phyloP scores from a whole-genome alignment of 1,140 invertebrate species.

The Zophobas morio region DNA sequence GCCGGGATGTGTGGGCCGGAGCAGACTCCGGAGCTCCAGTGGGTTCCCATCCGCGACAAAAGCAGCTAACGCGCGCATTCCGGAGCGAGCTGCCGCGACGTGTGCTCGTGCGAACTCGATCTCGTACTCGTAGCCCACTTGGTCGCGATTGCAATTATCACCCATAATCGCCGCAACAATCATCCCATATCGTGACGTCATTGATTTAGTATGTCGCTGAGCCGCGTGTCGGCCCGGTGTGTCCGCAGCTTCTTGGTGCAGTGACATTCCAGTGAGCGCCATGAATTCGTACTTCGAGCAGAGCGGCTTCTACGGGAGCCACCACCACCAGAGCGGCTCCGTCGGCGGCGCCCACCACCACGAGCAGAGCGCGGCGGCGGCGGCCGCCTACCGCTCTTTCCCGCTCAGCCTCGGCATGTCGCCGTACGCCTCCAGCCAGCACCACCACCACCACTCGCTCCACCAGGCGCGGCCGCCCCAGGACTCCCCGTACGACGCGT shows the following conservation, averaged over 20 bases:
- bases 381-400: constrained; percentile 83
- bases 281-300: constrained; percentile 98
- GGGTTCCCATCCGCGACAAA: constrained; percentile 66
- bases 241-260: not conserved
- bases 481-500: constrained; percentile 91
- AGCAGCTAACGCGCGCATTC: constrained; percentile 64
- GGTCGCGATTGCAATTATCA: constrained; percentile 53
- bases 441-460: constrained; percentile 84
- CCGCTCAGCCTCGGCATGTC: constrained; percentile 88
- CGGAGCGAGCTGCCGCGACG: constrained; percentile 63
- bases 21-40: constrained; percentile 66
- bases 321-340: constrained; percentile 81
- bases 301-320: constrained; percentile 92
- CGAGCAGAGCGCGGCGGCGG: constrained; percentile 76
- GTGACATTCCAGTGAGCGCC: constrained; percentile 64
- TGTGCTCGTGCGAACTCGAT: constrained; percentile 55
- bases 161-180: constrained; percentile 43
- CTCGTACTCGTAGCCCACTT: constrained; percentile 61
- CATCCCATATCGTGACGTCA: constrained; percentile 8
- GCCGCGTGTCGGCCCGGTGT: not conserved
- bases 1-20: constrained; percentile 66
- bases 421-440: constrained; percentile 82
- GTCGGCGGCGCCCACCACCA: constrained; percentile 79
- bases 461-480: constrained; percentile 85
- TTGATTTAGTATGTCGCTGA: constrained; percentile 12